Evolutionary conservation across 2,888 invertebrate genomes (phyloP).

Genomic region (Oscheius sp.): DNA sequence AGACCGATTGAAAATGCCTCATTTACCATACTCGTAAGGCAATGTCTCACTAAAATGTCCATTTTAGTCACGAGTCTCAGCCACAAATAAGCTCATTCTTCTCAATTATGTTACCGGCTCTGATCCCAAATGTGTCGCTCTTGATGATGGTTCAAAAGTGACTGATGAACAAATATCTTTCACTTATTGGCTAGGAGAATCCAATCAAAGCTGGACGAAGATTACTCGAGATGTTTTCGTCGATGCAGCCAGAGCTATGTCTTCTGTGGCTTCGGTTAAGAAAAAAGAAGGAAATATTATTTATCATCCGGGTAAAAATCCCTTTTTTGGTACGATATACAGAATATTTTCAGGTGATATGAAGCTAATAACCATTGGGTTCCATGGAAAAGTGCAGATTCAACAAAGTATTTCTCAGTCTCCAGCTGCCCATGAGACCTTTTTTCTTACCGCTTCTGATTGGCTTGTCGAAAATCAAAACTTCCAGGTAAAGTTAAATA

Average conservation of each 20-base stretch:
- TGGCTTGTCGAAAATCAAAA: constrained; percentile 92
- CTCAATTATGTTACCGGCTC: constrained; percentile 51
- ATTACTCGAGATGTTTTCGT: constrained; percentile 57
- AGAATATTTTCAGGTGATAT: constrained; percentile 39
- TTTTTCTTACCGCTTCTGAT: constrained; percentile 88
- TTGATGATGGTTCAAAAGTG: constrained; percentile 3
- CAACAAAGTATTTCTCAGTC: constrained; percentile 79
- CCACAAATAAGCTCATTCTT: constrained; percentile 44
- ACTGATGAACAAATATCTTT: constrained; percentile 40
- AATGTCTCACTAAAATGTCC: neutral
- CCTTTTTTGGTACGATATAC: neutral
- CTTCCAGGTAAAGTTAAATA: constrained; percentile 16
- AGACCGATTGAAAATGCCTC: constrained; percentile 49
- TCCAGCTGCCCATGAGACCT: constrained; percentile 85
- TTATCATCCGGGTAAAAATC: constrained; percentile 30
- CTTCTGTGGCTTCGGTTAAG: constrained; percentile 36
- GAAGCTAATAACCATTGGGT: constrained; percentile 48
- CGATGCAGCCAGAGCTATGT: constrained; percentile 57
- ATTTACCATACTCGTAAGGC: constrained; percentile 47
- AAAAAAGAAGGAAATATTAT: constrained; percentile 46
- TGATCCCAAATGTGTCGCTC: constrained; percentile 20
- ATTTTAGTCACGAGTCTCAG: constrained; percentile 35
- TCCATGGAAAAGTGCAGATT: constrained; percentile 47
- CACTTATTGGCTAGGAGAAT: constrained; percentile 45
- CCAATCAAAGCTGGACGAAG: constrained; percentile 37